Percentiles rank a stretch among this genome's conserved stretches.
phyloP scores from a whole-genome alignment of 2,113 vertebrate species.

The Lichenostomus cassidix region DNA sequence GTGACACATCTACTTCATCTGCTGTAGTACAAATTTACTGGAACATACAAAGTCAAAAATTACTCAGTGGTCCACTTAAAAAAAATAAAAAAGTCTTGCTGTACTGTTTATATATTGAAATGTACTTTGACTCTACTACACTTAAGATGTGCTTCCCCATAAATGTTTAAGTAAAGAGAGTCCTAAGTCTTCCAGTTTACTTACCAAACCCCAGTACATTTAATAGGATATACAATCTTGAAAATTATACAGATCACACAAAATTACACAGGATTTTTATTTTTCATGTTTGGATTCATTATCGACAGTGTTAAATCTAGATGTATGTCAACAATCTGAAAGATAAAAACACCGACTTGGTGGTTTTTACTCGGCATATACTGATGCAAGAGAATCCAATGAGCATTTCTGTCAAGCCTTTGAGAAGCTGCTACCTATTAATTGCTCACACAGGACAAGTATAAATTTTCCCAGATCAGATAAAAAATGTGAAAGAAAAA shows the following conservation, averaged over 20 bases:
- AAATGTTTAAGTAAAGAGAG: conserved; percentile 1
- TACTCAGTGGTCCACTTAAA: neutral
- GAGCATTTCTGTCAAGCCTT: neutral
- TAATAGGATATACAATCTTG: neutral
- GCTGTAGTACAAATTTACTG: conserved; percentile 65
- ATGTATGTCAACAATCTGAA: neutral
- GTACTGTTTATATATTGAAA: neutral
- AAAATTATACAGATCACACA: neutral
- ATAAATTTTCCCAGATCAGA: neutral
- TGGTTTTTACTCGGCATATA: neutral
- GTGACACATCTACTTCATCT: conserved; percentile 71
- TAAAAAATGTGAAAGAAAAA: neutral
- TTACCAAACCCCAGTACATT: neutral
- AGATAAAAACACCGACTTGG: neutral
- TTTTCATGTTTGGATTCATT: neutral
- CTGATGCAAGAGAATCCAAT: neutral
- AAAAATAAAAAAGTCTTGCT: neutral
- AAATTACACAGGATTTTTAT: neutral
- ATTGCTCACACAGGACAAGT: neutral
- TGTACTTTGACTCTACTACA: neutral
- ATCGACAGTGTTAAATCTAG: neutral
- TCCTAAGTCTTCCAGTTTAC: conserved; percentile 12
- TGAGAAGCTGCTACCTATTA: neutral
- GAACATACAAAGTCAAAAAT: conserved; percentile 64
- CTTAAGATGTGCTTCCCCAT: neutral